A percentile compares a stretch with the other conserved stretches of the same genome.
phyloP scores from a whole-genome alignment of 2,888 invertebrate genomes.

The Crioceris asparagi region DNA sequence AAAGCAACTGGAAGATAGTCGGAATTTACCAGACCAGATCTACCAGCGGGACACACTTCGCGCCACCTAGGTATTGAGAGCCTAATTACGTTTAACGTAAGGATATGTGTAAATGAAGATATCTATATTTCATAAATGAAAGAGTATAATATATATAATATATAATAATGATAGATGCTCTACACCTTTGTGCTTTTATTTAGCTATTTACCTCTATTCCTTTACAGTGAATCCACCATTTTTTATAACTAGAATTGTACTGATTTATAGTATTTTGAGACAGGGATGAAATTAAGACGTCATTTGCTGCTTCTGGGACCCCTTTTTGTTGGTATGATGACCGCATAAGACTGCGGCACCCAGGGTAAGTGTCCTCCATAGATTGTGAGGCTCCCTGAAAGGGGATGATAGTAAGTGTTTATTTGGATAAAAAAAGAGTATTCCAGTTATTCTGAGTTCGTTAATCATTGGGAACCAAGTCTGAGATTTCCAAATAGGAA shows the following conservation, averaged over 20 bases:
- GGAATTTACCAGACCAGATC: too few relatives aligned
- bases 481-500: slow-evolving; percentile 5
- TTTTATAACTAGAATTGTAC: slow-evolving; percentile 1
- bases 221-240: too few relatives aligned
- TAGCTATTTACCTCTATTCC: too few relatives aligned
- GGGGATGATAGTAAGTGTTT: background rate
- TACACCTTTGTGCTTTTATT: too few relatives aligned
- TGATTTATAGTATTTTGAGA: background rate
- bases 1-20: too few relatives aligned
- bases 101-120: too few relatives aligned
- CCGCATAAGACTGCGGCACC: slow-evolving; percentile 2
- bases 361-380: slow-evolving; percentile 4
- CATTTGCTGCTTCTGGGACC: slow-evolving; percentile 1
- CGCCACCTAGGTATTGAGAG: too few relatives aligned
- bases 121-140: too few relatives aligned
- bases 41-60: too few relatives aligned
- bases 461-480: background rate
- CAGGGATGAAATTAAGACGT: background rate
- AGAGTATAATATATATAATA: too few relatives aligned
- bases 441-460: background rate
- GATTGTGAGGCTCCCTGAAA: background rate
- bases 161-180: too few relatives aligned
- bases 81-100: too few relatives aligned
- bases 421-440: background rate
- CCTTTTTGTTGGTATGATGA: background rate